Evolutionary conservation across 2,888 invertebrate genomes (phyloP).

Genomic region (Nezara viridula): DNA sequence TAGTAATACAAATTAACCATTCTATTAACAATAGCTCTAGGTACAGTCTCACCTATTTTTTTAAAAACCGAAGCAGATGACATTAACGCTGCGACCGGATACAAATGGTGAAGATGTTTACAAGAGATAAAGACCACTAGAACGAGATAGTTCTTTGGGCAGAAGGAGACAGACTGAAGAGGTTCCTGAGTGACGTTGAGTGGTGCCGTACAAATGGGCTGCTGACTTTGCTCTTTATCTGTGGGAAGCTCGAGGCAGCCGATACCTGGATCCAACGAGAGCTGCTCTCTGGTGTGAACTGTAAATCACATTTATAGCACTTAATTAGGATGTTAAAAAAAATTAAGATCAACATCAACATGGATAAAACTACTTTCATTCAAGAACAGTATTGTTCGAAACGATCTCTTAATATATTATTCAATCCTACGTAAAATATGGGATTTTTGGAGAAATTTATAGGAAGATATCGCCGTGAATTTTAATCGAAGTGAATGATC

Average conservation of each 20-base stretch:
- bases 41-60: neutral
- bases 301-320: neutral
- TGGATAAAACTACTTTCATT: too few relatives aligned
- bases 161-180: neutral
- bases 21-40: neutral
- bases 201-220: slow-evolving; percentile 17
- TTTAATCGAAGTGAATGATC: too few relatives aligned
- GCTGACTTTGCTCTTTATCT: slow-evolving; percentile 48
- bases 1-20: too few relatives aligned
- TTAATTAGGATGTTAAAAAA: too few relatives aligned
- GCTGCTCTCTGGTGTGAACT: neutral
- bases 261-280: neutral
- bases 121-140: slow-evolving; percentile 11
- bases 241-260: neutral
- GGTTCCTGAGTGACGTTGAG: neutral
- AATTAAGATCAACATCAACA: too few relatives aligned
- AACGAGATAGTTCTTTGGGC: neutral
- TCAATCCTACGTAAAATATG: too few relatives aligned
- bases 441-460: too few relatives aligned
- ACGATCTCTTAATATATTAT: too few relatives aligned
- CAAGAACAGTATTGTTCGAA: too few relatives aligned
- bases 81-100: neutral
- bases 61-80: neutral
- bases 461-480: too few relatives aligned
- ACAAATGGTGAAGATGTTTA: slow-evolving; percentile 35